Base-by-base conservation (phyloP, 1,140 invertebrate genomes). In the Cyclargus thomasi region DNA sequence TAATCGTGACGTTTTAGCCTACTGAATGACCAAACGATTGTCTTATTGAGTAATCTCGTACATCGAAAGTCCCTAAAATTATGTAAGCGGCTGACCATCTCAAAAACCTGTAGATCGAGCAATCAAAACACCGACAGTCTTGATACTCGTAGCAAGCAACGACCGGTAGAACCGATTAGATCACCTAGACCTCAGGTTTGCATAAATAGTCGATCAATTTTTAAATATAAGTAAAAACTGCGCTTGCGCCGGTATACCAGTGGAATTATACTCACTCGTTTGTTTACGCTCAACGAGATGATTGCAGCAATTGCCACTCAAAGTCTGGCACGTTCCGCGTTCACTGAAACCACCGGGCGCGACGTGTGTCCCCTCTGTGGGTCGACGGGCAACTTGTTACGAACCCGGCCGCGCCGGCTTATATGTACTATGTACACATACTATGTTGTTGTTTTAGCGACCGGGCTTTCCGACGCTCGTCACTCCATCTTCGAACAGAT, bases 261-360 rank as follows among this genome's bases (percentile, higher is more conserved):
- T 20, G 69, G 69, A 74, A 69, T 68, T 68, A 73, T 79, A 87
- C 86, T 87, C 79, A 89, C 86, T 73, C 70, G 81, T 85, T 87
- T 89, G 85, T 86, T 89, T 89, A 83, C 77, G 75, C 78, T 82
- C 82, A 89, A 87, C 78, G 74, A 82, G 85, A 89, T 87, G 85
- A 89, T 89, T 87, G 85, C 81, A 78, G 70, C 81, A 89, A 87
- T 89, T 85, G 80, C 65, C 77, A 73, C 74, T 85, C 78, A 78
- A 74, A 67, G 74, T 83, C 82, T 80, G 81, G 81, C 83, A 85
- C 83, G 83, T 88, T 85, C 85, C 80, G 77, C 70, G 74, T 79
- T 72, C 70, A 69, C 69, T 70, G 70, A 73, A 74, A 72, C 53
- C 65, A 71, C 62, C 73, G 22, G 72, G 47, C 66, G 47, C 66